Evolutionary conservation across 1,140 invertebrate genomes (phyloP).

Genomic region (Pemphigus obesinymphae): DNA sequence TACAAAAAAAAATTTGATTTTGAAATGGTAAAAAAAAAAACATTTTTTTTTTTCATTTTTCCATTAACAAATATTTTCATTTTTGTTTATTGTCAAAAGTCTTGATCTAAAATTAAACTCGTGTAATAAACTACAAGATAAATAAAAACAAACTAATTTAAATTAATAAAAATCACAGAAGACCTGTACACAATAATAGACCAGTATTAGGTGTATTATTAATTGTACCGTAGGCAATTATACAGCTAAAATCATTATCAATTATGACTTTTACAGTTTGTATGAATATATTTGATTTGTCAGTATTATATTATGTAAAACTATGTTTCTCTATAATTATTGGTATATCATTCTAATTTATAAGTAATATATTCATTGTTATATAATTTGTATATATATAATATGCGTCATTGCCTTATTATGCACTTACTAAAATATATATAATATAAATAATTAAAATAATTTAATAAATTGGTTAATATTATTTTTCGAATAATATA

Average conservation of each 20-base stretch:
- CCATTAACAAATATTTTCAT: background rate
- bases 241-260: slow-evolving; percentile 2
- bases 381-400: background rate
- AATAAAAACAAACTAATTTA: slow-evolving; percentile 31
- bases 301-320: background rate
- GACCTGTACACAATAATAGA: slow-evolving; percentile 19
- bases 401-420: background rate
- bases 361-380: background rate
- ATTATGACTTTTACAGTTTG: slow-evolving; percentile 23
- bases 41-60: background rate
- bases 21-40: background rate
- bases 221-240: background rate
- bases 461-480: background rate
- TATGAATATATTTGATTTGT: slow-evolving; percentile 21
- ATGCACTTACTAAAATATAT: background rate
- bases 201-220: background rate
- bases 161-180: slow-evolving; percentile 40
- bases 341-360: background rate
- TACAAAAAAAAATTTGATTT: background rate
- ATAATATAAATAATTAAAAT: slow-evolving; percentile 25
- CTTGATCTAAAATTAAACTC: slow-evolving; percentile 20
- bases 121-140: slow-evolving; percentile 4
- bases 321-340: background rate
- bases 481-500: background rate
- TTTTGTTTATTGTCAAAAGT: slow-evolving; percentile 32